Conservation (phyloP, 64 coral and sea anemone genomes). For the Exaiptasia diaphana region DNA sequence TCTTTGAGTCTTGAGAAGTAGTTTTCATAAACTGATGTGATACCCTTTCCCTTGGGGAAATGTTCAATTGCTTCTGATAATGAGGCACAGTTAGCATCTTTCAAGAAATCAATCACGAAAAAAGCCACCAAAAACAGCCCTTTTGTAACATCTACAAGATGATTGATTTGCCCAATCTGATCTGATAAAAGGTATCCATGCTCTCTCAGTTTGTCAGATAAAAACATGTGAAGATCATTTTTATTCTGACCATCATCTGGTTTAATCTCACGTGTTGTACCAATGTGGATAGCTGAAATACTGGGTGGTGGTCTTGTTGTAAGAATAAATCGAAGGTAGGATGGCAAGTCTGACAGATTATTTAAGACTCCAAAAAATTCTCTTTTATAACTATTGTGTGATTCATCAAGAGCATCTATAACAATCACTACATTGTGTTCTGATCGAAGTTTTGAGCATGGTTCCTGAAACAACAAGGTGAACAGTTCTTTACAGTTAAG, state of each 20-base stretch:
- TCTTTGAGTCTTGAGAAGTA: conserved; percentile 11
- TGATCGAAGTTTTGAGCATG: background rate
- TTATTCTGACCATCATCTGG: background rate
- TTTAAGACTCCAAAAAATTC: conserved; percentile 9
- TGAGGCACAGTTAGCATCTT: background rate
- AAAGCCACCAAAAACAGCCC: conserved; percentile 39
- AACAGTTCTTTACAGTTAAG: conserved; percentile 44
- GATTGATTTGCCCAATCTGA: background rate
- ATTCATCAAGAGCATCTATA: conserved; percentile 36
- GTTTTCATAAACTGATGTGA: conserved; percentile 21
- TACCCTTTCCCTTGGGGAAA: conserved; percentile 6
- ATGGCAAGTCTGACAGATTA: background rate
- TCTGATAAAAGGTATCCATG: background rate
- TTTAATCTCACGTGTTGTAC: background rate
- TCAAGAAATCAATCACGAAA: conserved; percentile 13
- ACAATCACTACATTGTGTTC: conserved; percentile 2
- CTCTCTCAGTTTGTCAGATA: background rate
- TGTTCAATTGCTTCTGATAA: background rate
- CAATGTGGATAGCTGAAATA: background rate
- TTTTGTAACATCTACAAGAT: conserved; percentile 14
- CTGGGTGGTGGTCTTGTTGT: conserved; percentile 34
- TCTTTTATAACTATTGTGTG: background rate
- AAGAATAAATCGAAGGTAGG: conserved; percentile 15
- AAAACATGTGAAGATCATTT: conserved; percentile 5
- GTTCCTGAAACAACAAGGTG: conserved; percentile 41